Base-by-base conservation (phyloP, 2,888 invertebrate genomes). In the Ophioninae sp. region DNA sequence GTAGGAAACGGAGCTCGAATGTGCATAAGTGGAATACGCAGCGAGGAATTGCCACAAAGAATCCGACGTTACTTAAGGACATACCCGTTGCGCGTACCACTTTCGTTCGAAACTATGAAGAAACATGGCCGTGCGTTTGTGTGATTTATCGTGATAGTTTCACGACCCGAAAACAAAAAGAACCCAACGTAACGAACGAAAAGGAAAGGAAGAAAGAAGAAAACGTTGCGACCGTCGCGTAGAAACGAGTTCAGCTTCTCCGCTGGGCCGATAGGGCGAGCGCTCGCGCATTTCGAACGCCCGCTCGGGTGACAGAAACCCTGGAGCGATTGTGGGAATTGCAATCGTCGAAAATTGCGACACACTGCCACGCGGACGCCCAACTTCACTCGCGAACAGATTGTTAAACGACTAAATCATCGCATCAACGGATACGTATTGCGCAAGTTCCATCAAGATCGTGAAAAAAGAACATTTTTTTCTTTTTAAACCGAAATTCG, bases 261-360 rank as follows among this genome's bases (percentile, higher is more conserved):
- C 13, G 13, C 30, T 23, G 44, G 8, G 13, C 13, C 41, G 41
- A 20, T 59, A 59, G 20, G 20, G 59, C 59, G 59, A 21, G 72
- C 73, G 68, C 67, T 73, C 73, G 20, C 61, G 74, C 65, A 23
- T 39, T 65, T 57, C 65, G 70, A 62, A 64, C 68, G 59, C 76
- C 39, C 39, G n/a, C 59, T 20, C 59, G 69, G 50, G 37, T 21
- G 39, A 67, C 73, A 74, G 78, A 30, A 81, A 81, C 81, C 83
- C 83, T 23, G 77, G 61, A 81, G 80, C 83, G 69, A 81, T 83
- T 76, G 73, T 72, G 59, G 75, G 75, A 81, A 84, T 79, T 81
- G 78, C 75, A 78, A 61, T 81, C 72, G 70, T 68, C 68, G 81
- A 81, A 69, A 79, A 81, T 84, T 84, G 79, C 84, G 37, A 84